phyloP scores from a whole-genome alignment of 2,113 vertebrate genomes.

The Nanorana parkeri region DNA sequence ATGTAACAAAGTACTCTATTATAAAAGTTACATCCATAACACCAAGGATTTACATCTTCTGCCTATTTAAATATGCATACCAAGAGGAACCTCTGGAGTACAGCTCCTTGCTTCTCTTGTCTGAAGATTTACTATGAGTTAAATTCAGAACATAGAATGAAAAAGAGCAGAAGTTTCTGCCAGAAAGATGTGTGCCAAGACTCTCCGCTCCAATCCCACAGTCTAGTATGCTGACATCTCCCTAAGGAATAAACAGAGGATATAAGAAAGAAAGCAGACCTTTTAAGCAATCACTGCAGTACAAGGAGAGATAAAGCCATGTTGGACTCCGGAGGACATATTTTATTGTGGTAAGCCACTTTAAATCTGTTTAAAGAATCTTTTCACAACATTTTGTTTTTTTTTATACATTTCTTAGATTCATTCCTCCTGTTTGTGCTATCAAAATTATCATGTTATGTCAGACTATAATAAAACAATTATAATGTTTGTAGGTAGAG shows the following conservation, averaged over 20 bases:
- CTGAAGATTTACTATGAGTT: neutral
- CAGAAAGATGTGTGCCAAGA: conserved; percentile 64
- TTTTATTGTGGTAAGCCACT: conserved; percentile 58
- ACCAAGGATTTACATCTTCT: neutral
- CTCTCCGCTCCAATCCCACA: conserved; percentile 64
- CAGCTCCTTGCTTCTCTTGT: neutral
- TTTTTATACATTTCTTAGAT: no score
- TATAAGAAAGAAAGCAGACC: conserved; percentile 66
- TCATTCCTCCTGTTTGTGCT: no score
- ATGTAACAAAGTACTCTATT: neutral
- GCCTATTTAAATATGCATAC: neutral
- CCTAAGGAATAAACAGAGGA: conserved; percentile 67
- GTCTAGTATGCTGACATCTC: conserved; percentile 70
- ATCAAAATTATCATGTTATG: no score
- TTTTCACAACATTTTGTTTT: no score
- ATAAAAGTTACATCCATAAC: neutral
- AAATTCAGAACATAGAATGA: conserved; percentile 4
- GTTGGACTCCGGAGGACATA: conserved; percentile 37
- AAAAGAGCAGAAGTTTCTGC: neutral
- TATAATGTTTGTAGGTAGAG: no score
- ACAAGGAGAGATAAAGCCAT: conserved; percentile 52
- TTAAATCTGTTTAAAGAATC: neutral
- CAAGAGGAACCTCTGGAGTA: neutral
- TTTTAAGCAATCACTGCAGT: conserved; percentile 57
- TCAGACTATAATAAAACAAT: no score